A percentile compares a stretch with the other conserved stretches of the same genome.
Conservation (phyloP, 1,140 invertebrate species). For the Episyrphus balteatus region DNA sequence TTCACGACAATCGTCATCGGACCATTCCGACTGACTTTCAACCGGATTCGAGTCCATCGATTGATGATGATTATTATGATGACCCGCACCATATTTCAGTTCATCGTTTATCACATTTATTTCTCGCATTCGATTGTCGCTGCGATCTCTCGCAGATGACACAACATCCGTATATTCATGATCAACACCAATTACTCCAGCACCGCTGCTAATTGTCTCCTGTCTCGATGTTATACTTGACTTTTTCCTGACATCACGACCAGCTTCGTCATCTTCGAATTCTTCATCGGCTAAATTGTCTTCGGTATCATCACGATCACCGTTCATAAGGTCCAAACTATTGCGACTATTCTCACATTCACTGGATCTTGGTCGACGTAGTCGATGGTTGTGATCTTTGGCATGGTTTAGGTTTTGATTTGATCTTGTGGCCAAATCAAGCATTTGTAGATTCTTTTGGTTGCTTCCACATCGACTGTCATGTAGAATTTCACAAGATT, state of each 20-base stretch:
- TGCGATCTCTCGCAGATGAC: neutral
- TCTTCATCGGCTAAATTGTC: slow-evolving; percentile 34
- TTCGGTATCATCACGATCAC: slow-evolving; percentile 32
- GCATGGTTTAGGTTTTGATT: slow-evolving; percentile 6
- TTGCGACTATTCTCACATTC: slow-evolving; percentile 8
- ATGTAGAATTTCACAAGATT: slow-evolving; percentile 35
- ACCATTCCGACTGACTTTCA: slow-evolving; percentile 70
- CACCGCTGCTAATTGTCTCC: slow-evolving; percentile 9
- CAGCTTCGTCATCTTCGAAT: slow-evolving; percentile 33
- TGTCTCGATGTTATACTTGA: slow-evolving; percentile 7
- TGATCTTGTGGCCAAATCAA: slow-evolving; percentile 13
- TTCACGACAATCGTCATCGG: slow-evolving; percentile 47
- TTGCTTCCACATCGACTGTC: slow-evolving; percentile 18
- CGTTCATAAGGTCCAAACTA: slow-evolving; percentile 9
- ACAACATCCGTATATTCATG: slow-evolving; percentile 2
- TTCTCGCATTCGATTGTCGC: slow-evolving; percentile 15
- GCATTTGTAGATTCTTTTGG: slow-evolving; percentile 24
- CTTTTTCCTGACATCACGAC: slow-evolving; percentile 29
- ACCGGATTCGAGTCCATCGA: slow-evolving; percentile 36
- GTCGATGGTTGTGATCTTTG: slow-evolving; percentile 6
- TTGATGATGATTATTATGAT: slow-evolving; percentile 27
- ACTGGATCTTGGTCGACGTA: slow-evolving; percentile 2
- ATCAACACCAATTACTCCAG: slow-evolving; percentile 3
- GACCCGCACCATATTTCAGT: slow-evolving; percentile 34
- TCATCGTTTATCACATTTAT: slow-evolving; percentile 37